Evolutionary conservation across 2,888 invertebrate genomes (phyloP).

Genomic region (Temnothorax ravouxi): DNA sequence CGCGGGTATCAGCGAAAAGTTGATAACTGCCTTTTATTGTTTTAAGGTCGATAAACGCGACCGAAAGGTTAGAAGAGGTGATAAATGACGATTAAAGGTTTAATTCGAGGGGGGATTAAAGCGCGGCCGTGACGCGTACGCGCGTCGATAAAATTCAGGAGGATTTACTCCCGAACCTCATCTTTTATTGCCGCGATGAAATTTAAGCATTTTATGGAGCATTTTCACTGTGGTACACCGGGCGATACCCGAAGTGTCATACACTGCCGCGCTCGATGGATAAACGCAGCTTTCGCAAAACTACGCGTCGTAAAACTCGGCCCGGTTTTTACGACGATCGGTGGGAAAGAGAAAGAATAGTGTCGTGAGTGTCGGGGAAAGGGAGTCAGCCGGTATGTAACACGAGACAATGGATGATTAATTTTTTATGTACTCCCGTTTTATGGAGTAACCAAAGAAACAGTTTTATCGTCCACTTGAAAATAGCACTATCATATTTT

Average conservation of each 20-base stretch:
- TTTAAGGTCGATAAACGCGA: slow-evolving; percentile 31
- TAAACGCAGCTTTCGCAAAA: slow-evolving; percentile 64
- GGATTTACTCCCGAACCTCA: slow-evolving; percentile 52
- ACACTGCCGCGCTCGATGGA: slow-evolving; percentile 52
- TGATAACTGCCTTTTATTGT: slow-evolving; percentile 46
- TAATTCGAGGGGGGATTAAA: slow-evolving; percentile 20
- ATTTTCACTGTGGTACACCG: slow-evolving; percentile 52
- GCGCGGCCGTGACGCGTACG: neutral
- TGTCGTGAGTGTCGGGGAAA: neutral
- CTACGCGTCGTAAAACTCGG: slow-evolving; percentile 61
- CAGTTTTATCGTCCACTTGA: slow-evolving; percentile 27
- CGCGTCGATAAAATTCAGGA: slow-evolving; percentile 43
- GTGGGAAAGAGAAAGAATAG: slow-evolving; percentile 23
- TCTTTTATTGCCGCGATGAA: slow-evolving; percentile 66
- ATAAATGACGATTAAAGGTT: slow-evolving; percentile 40
- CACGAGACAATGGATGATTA: slow-evolving; percentile 47
- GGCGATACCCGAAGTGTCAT: slow-evolving; percentile 60
- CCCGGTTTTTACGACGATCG: slow-evolving; percentile 55
- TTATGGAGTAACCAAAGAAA: slow-evolving; percentile 26
- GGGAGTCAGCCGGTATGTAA: slow-evolving; percentile 7
- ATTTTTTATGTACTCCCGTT: slow-evolving; percentile 40
- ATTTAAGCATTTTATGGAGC: slow-evolving; percentile 62
- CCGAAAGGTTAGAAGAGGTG: slow-evolving; percentile 29
- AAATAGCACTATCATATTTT: slow-evolving; percentile 7
- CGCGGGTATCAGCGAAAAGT: slow-evolving; percentile 34